A percentile compares a stretch with the other conserved stretches of the same genome.
Conservation (phyloP, 2,888 invertebrate species). For the Eristalinus aeneus region DNA sequence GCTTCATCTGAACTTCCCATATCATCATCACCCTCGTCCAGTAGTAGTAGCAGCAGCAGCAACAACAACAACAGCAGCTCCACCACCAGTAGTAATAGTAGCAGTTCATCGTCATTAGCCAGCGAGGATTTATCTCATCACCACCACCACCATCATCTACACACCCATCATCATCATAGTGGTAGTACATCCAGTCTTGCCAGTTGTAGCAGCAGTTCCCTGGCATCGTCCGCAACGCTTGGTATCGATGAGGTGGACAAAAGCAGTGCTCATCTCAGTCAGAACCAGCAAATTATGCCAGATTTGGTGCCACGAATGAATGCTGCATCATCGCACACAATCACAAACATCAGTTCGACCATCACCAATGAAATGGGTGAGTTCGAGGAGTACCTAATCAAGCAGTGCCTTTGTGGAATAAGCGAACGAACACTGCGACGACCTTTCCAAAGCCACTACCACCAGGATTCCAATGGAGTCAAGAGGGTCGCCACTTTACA, state of each 20-base stretch:
- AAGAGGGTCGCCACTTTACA: constrained; percentile 82
- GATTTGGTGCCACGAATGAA: constrained; percentile 73
- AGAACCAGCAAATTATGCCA: constrained; percentile 72
- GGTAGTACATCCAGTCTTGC: constrained; percentile 54
- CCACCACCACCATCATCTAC: constrained; percentile 58
- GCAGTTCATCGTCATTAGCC: constrained; percentile 48
- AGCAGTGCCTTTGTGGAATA: constrained; percentile 90
- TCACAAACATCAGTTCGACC: constrained; percentile 59
- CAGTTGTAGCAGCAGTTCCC: constrained; percentile 60
- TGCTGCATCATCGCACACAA: constrained; percentile 44
- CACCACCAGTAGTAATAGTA: constrained; percentile 45
- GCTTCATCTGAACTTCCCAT: constrained; percentile 55
- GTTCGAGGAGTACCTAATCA: constrained; percentile 83
- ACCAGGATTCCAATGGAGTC: constrained; percentile 81
- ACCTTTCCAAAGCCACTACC: constrained; percentile 86
- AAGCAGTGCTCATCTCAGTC: constrained; percentile 12
- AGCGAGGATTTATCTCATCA: constrained; percentile 53
- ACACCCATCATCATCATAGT: constrained; percentile 50
- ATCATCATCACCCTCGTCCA: constrained; percentile 62
- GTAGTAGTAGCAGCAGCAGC: constrained; percentile 66
- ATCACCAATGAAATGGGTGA: constrained; percentile 78
- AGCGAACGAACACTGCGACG: constrained; percentile 86
- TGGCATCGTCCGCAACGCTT: constrained; percentile 40
- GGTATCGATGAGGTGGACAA: constrained; percentile 78
- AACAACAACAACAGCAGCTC: constrained; percentile 67